These are phyloP conservation scores for Oxycera nigricornis DNA, from an alignment of 2,888 invertebrate species.

Conservation along the genomic window DNA sequence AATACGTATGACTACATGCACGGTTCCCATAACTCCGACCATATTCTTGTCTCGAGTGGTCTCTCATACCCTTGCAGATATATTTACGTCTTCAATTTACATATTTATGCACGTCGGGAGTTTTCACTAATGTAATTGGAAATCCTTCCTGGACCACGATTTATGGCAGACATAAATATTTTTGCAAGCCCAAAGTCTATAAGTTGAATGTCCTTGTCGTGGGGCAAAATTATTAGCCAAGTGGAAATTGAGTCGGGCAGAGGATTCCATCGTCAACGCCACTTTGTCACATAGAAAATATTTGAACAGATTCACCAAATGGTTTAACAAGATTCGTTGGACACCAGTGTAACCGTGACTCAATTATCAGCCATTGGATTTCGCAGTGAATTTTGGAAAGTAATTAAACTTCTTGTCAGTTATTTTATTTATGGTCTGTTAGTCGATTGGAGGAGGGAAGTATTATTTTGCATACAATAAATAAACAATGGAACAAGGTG, in stretches of 20 bases:
- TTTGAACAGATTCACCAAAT: not conserved
- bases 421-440: not conserved
- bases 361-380: not conserved
- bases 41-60: slow-evolving; percentile 9
- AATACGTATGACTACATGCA: not conserved
- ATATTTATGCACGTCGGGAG: slow-evolving; percentile 12
- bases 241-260: not conserved
- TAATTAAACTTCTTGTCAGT: slow-evolving; percentile 11
- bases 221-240: not conserved
- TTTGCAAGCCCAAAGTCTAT: slow-evolving; percentile 16
- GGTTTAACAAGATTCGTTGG: not conserved
- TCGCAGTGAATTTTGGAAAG: not conserved
- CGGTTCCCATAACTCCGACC: not conserved
- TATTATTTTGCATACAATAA: not conserved
- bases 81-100: slow-evolving; percentile 27
- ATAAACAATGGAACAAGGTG: no score
- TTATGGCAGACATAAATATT: slow-evolving; percentile 23
- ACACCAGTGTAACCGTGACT: not conserved
- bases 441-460: not conserved
- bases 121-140: slow-evolving; percentile 31
- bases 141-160: slow-evolving; percentile 5
- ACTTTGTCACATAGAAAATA: not conserved
- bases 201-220: slow-evolving; percentile 1
- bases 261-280: not conserved
- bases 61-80: not conserved